Conservation (phyloP, 23 tunicate species). For the Corella eumyota region DNA sequence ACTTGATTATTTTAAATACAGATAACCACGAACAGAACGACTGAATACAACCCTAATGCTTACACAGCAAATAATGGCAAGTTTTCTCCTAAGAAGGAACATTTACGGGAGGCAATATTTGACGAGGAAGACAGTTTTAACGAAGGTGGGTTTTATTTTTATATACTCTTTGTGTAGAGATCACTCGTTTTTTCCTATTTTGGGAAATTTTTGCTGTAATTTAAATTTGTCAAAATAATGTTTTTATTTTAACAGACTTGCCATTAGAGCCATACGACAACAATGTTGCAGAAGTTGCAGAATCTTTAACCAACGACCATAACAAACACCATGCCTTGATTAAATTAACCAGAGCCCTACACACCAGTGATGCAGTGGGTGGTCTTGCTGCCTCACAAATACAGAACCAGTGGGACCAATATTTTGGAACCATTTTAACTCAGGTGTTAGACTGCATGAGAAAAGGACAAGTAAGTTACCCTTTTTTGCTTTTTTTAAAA, state of each 20-base stretch:
- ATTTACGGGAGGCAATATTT: conserved; percentile 25
- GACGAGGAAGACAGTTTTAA: conserved; percentile 57
- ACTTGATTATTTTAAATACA: conserved; percentile 11
- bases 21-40: conserved; percentile 33
- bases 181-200: no score
- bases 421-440: conserved; percentile 25
- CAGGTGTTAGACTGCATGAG: conserved; percentile 40
- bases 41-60: conserved; percentile 55
- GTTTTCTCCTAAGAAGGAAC: conserved; percentile 20
- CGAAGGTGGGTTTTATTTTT: conserved; percentile 30
- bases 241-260: conserved; percentile 20
- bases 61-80: conserved; percentile 34
- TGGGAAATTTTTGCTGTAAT: no score
- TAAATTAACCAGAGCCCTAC: conserved; percentile 14
- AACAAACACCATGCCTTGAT: conserved; percentile 34
- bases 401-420: conserved; percentile 45
- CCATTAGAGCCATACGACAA: conserved; percentile 4
- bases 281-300: conserved; percentile 36
- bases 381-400: conserved; percentile 49
- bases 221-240: no score
- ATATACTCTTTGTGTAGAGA: no score
- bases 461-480: conserved; percentile 20
- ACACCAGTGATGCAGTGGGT: conserved; percentile 29
- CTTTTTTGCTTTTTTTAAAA: not conserved
- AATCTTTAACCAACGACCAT: conserved; percentile 12